Evolutionary conservation across 2,888 invertebrate species (phyloP).

Genomic region (Amphipoea lucens): DNA sequence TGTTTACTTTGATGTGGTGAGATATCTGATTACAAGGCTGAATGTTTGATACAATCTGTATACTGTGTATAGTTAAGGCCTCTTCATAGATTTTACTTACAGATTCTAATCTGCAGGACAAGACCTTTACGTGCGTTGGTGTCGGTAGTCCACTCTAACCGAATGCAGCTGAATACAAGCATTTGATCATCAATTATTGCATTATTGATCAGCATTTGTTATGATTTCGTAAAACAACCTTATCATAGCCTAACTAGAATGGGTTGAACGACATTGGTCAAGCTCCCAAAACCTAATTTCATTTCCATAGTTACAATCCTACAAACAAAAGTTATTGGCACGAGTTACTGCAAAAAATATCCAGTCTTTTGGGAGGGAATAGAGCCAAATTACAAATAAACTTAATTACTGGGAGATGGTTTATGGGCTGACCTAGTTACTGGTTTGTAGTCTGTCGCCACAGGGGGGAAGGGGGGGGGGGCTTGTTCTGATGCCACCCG

Average conservation of each 20-base stretch:
- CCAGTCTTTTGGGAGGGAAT: conserved; percentile 1
- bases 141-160: not conserved
- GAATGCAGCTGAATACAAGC: not conserved
- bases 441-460: conserved; percentile 14
- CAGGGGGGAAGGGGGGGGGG: not conserved
- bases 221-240: not conserved
- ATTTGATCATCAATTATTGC: too few species aligned
- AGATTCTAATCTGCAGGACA: too few species aligned
- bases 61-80: too few species aligned
- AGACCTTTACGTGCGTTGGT: too few species aligned
- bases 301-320: conserved; percentile 2
- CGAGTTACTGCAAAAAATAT: conserved; percentile 9
- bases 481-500: not conserved
- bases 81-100: too few species aligned
- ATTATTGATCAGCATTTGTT: too few species aligned
- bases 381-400: conserved; percentile 51
- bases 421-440: conserved; percentile 43
- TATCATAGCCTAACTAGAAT: not conserved
- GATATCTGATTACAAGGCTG: too few species aligned
- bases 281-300: not conserved
- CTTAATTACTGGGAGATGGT: conserved; percentile 48
- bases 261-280: too few species aligned
- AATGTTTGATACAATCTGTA: too few species aligned
- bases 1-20: too few species aligned
- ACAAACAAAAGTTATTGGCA: conserved; percentile 25